A percentile compares a stretch with the other conserved stretches of the same genome.
Conservation (phyloP, 1,140 invertebrate species). For the Liolophura sinensis region DNA sequence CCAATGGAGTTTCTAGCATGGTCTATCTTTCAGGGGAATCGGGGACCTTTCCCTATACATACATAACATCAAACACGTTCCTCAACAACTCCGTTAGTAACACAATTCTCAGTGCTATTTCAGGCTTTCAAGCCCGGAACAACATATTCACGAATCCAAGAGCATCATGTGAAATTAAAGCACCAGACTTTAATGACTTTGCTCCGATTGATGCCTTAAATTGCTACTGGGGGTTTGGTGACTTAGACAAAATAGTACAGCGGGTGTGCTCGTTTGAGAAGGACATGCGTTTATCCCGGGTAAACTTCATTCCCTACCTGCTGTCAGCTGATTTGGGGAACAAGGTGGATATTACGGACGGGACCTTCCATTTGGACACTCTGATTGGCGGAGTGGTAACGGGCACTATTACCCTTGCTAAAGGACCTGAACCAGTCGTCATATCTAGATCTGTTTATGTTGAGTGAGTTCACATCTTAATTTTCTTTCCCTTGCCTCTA, state of each 20-base stretch:
- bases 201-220: not conserved
- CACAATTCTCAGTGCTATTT: no score
- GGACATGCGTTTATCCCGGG: constrained; percentile 9
- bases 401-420: not conserved
- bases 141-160: no score
- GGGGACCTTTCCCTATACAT: no score
- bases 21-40: no score
- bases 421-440: constrained; percentile 1
- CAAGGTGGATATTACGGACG: constrained; percentile 7
- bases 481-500: no score
- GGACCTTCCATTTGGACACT: constrained; percentile 9
- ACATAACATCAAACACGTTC: no score
- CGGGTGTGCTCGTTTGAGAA: constrained; percentile 20
- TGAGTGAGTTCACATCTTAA: not conserved
- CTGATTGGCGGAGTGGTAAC: not conserved
- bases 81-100: no score
- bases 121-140: no score
- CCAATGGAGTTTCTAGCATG: no score
- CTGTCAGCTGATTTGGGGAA: no score
- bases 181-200: not conserved
- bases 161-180: no score
- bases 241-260: not conserved
- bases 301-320: no score
- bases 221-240: constrained; percentile 7
- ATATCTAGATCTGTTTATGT: constrained; percentile 10